Base-by-base conservation (phyloP, 2,888 invertebrate species). In the Eupeodes luniger region DNA sequence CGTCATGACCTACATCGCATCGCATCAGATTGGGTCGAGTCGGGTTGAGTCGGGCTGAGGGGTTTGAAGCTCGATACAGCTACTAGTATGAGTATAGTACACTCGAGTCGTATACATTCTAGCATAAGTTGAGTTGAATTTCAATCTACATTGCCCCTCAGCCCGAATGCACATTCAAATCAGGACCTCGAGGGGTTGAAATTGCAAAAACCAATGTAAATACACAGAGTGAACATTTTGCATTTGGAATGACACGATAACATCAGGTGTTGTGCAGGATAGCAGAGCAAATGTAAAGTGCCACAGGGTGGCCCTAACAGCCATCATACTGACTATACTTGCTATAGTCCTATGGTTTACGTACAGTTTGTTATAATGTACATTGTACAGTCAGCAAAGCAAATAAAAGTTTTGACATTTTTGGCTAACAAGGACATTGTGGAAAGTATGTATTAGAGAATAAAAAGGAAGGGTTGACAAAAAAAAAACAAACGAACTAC, bases 131-230 rank as follows among this genome's bases (percentile, higher is more conserved):
- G 47, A 59, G 57, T 66, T 66, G 55, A 66, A 66, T 72, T 75
- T 16, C 61, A 78, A 16, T 82, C 62, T 36, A 11, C 72, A 16
- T 11, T 14, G 3, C 40, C 70, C 51, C 51, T 72, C 70, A 59
- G 19, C 59, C 61, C 61, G 67, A 83, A 55, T 76, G 75, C 80
- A 77, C 76, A 80, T 87, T 83, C 80, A 83, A 80, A 87, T 87
- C 87, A 76, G 76, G 36, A 61, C 76, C 80, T 49, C 61, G 49
- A 77, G 76, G 72, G 77, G 69, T 82, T 80, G 66, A 70, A 67
- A 67, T 83, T 81, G 83, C 83, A 81, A 80, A 83, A 83, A 83
- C 66, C 83, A 77, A 83, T 87, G 86, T 77, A 81, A 77, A 83
- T 74, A 75, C 59, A 69, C 70, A 70, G 14, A 70, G 69, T 62